phyloP scores from a whole-genome alignment of 2,113 vertebrate genomes.

The Passer montanus region DNA sequence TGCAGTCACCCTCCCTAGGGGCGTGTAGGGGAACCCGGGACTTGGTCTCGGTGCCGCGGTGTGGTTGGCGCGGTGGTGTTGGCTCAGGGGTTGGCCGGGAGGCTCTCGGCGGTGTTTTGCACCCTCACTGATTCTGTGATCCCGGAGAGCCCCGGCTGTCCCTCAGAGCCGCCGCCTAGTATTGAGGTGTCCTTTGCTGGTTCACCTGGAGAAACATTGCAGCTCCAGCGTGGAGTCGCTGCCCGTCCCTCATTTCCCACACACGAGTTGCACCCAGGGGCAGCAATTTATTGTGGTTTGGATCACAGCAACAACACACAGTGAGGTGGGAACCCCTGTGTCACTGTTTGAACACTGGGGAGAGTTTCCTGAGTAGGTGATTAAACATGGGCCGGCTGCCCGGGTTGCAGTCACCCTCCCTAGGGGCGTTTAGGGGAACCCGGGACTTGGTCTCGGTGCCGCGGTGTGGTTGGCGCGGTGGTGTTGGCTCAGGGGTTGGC shows the following conservation, averaged over 20 bases:
- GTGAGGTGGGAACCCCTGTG: background rate
- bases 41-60: background rate
- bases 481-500: too few relatives aligned
- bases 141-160: background rate
- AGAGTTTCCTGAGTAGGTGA: background rate
- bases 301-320: background rate
- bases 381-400: background rate
- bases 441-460: background rate
- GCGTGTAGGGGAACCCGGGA: too few relatives aligned
- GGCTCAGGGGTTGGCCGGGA: background rate
- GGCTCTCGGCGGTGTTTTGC: background rate
- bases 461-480: background rate
- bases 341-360: background rate
- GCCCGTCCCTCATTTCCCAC: background rate
- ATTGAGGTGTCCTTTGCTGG: background rate
- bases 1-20: background rate
- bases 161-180: background rate
- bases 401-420: background rate
- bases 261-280: accelerated
- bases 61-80: background rate
- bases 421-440: too few relatives aligned
- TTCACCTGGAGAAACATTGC: background rate
- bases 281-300: background rate
- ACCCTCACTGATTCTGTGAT: accelerated
- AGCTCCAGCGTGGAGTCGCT: background rate